Evolutionary conservation across 2,888 invertebrate species (phyloP).

Genomic region (Amorpha juglandis): DNA sequence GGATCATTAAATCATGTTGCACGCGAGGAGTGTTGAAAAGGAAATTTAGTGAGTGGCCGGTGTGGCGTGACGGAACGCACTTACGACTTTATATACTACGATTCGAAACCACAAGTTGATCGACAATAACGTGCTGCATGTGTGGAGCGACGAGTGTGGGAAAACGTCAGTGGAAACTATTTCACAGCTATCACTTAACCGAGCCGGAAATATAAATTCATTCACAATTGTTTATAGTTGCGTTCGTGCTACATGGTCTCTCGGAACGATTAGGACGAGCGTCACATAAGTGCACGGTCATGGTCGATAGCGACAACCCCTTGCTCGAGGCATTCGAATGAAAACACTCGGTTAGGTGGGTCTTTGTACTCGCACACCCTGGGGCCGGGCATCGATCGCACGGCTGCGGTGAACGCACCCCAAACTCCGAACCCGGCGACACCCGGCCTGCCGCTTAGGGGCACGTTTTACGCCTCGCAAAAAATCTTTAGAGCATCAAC

Average conservation of each 20-base stretch:
- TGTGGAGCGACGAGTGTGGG: slow-evolving; percentile 54
- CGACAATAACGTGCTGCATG: slow-evolving; percentile 55
- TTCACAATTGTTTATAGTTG: slow-evolving; percentile 43
- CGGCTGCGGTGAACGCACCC: slow-evolving; percentile 76
- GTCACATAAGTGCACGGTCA: slow-evolving; percentile 47
- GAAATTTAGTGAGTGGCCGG: slow-evolving; percentile 49
- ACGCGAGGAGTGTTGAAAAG: slow-evolving; percentile 55
- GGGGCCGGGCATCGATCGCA: slow-evolving; percentile 78
- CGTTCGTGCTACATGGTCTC: slow-evolving; percentile 33
- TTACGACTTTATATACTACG: slow-evolving; percentile 51
- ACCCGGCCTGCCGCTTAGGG: slow-evolving; percentile 58
- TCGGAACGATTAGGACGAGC: slow-evolving; percentile 38
- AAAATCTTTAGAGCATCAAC: slow-evolving; percentile 41
- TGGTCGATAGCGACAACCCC: slow-evolving; percentile 47
- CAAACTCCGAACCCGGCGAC: slow-evolving; percentile 63
- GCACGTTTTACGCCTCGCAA: slow-evolving; percentile 54
- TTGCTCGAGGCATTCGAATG: slow-evolving; percentile 54
- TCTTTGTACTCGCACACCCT: slow-evolving; percentile 62
- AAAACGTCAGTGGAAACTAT: slow-evolving; percentile 54
- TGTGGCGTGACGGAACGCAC: slow-evolving; percentile 62
- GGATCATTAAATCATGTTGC: slow-evolving; percentile 51
- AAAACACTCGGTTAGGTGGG: slow-evolving; percentile 62
- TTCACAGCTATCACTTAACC: slow-evolving; percentile 48
- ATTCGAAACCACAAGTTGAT: slow-evolving; percentile 59
- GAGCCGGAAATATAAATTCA: slow-evolving; percentile 48